A percentile compares a stretch with the other conserved stretches of the same genome.
These are phyloP conservation scores for Agriotes lineatus DNA, from an alignment of 2,888 invertebrate species.

Conservation along the genomic window DNA sequence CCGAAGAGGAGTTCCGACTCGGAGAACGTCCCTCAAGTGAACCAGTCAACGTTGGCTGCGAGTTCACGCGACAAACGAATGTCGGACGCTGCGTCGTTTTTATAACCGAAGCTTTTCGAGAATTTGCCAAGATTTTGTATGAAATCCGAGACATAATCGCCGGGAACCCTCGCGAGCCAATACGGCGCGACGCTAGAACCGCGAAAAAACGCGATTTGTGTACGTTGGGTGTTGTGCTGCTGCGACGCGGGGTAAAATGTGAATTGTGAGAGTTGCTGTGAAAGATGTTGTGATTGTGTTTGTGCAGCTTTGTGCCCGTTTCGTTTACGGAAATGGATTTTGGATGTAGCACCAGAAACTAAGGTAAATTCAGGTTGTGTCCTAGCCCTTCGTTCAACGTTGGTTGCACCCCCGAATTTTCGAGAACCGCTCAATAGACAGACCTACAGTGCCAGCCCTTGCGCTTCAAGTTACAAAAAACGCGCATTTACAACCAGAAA, in stretches of 20 bases:
- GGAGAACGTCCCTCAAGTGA: constrained; percentile 40
- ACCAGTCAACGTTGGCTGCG: constrained; percentile 42
- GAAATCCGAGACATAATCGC: constrained; percentile 14
- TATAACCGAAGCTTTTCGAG: constrained; percentile 8
- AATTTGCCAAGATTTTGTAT: constrained; percentile 15
- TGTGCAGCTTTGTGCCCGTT: constrained; percentile 10
- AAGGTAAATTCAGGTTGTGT: constrained; percentile 3
- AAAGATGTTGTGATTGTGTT: constrained; percentile 36
- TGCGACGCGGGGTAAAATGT: constrained; percentile 33
- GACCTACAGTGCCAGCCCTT: no score
- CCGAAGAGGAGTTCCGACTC: constrained; percentile 35
- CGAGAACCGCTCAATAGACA: no score
- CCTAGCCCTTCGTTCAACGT: neutral
- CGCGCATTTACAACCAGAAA: no score
- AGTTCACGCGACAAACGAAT: constrained; percentile 15
- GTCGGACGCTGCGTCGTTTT: constrained; percentile 17
- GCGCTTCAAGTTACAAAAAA: no score
- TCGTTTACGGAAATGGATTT: constrained; percentile 31
- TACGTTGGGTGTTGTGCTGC: constrained; percentile 6
- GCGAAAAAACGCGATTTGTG: constrained; percentile 13
- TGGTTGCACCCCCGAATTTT: no score
- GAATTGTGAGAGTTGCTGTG: constrained; percentile 31
- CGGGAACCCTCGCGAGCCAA: neutral
- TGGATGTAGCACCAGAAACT: constrained; percentile 31
- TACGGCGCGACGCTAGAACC: neutral